Evolutionary conservation across 2,888 invertebrate species (phyloP).

Genomic region (Uropetala carovei): DNA sequence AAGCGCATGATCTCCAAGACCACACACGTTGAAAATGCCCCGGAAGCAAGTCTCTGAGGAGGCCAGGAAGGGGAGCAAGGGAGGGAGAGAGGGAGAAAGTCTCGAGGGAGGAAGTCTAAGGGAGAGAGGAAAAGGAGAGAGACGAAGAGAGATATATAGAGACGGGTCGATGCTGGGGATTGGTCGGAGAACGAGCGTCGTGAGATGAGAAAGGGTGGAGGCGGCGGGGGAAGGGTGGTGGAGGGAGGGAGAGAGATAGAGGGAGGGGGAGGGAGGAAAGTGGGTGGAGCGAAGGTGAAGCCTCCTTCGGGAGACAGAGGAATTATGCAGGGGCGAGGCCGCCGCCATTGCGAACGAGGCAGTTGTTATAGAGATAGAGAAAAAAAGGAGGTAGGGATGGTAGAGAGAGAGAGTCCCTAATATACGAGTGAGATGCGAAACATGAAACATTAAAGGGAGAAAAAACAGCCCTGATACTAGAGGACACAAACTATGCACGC

Average conservation of each 20-base stretch:
- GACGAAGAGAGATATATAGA: background rate
- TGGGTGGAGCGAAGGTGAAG: slow-evolving; percentile 5
- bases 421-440: too few relatives aligned
- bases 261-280: background rate
- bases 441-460: too few relatives aligned
- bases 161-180: slow-evolving; percentile 46
- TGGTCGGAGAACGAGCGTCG: slow-evolving; percentile 16
- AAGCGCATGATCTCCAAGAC: slow-evolving; percentile 18
- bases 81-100: background rate
- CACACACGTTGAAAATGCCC: slow-evolving; percentile 54
- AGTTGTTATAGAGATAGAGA: background rate
- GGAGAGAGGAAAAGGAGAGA: too few relatives aligned
- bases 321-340: slow-evolving; percentile 46
- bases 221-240: background rate
- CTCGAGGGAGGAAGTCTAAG: background rate
- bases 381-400: background rate
- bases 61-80: background rate
- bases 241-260: background rate
- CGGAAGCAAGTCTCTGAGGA: slow-evolving; percentile 32
- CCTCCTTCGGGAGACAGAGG: background rate
- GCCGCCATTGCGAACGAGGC: slow-evolving; percentile 39
- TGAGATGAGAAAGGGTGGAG: background rate
- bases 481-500: too few relatives aligned
- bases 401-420: background rate
- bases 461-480: too few relatives aligned